These are phyloP conservation scores for Calosoma granatense DNA, from an alignment of 1,140 invertebrate genomes.

Conservation along the genomic window DNA sequence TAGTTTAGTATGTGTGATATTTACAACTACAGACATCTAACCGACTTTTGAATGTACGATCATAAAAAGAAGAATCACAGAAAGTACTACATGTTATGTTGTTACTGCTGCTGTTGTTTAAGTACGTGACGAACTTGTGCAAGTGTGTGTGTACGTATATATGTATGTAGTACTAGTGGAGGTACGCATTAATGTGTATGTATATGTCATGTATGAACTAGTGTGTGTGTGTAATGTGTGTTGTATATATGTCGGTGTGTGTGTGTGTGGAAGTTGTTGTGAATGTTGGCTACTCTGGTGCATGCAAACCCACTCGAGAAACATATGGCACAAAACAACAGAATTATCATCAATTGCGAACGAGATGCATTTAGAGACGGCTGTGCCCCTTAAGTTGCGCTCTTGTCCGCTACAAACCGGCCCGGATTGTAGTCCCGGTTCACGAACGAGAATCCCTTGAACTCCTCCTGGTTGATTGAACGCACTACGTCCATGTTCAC, in stretches of 20 bases:
- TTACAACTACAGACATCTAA: slow-evolving; percentile 6
- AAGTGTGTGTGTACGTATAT: not conserved
- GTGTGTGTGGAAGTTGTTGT: not conserved
- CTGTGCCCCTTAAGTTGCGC: not conserved
- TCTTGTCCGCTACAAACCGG: slow-evolving; percentile 39
- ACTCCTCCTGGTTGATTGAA: slow-evolving; percentile 96
- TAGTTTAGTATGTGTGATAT: no score
- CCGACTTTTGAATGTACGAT: not conserved
- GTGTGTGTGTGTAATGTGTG: not conserved
- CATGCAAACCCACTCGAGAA: slow-evolving; percentile 8
- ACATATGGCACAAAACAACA: slow-evolving; percentile 8
- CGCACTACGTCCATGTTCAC: slow-evolving; percentile 81
- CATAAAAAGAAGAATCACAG: slow-evolving; percentile 4
- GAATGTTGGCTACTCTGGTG: not conserved
- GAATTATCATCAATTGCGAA: not conserved
- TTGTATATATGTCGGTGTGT: not conserved
- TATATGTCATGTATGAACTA: not conserved
- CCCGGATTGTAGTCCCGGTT: slow-evolving; percentile 84
- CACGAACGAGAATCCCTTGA: slow-evolving; percentile 93
- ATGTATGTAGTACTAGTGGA: no score
- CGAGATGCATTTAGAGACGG: not conserved
- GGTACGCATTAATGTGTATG: no score
- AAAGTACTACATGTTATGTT: not conserved
- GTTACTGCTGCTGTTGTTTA: not conserved
- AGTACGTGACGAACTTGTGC: not conserved